Base-by-base conservation (phyloP, 2,797 vertebrate genomes). In the Myiothlypis chrysogaster region DNA sequence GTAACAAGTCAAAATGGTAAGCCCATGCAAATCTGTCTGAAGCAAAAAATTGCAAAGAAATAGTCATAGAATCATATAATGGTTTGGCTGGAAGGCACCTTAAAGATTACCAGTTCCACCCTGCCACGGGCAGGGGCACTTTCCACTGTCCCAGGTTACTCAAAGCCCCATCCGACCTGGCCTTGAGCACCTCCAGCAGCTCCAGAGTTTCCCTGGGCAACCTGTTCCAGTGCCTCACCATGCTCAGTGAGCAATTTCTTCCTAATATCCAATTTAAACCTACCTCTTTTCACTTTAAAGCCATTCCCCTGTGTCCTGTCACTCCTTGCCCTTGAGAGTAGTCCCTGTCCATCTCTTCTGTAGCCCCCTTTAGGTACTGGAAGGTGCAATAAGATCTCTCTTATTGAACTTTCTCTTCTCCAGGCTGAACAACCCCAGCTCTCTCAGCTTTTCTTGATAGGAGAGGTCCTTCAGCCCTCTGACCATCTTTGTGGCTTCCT, bases 1-100 rank as follows among this genome's bases (percentile, higher is more conserved):
- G 5, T 49, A 87, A 55, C 50, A 92, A 84, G 83, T 95, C 39
- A 83, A 59, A 85, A 57, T 9, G 70, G 22, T 71, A 93, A 91
- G 37, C 55, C 52, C 66, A 50, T 44, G 76, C 37, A 92, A 86
- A 81, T 87, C 57, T 59, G 8, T 43, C 61, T 80, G 80, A 93
- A 94, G 35, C 24, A 49, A 88, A 84, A 91, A 89, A 79, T 12
- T 69, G 32, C 11, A 49, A 23, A 91, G 76, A 89, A 75, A 3
- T 7, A 41, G 25, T 14, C 25, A 12, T 3, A 53, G 37, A 46
- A 44, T 63, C 28, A 22, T 57, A 4, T 17, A 19, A 65, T 65
- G 8, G 13, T 32, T 65, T 59, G 39, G 10, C 10, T 65, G 24
- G 22, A 78, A 71, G 30, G 4, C 8, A 57, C n/a, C 37, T 64